These are phyloP conservation scores for Hydra vulgaris DNA, from an alignment of 30 jellyfish, hydroid and myxozoan genomes.

Conservation along the genomic window DNA sequence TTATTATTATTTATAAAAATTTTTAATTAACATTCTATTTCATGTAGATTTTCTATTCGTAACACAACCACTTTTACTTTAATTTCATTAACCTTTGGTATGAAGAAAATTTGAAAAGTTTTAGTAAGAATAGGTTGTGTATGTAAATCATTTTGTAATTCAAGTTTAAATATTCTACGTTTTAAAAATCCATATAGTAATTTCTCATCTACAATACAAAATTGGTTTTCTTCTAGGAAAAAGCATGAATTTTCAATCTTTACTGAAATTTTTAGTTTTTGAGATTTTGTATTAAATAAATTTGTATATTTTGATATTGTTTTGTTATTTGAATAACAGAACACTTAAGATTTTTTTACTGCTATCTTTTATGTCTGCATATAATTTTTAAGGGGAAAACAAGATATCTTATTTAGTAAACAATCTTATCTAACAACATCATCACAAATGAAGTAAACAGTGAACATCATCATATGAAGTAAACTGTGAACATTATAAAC, in stretches of 20 bases:
- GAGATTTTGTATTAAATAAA: not conserved
- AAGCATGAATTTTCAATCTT: not conserved
- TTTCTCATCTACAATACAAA: not conserved
- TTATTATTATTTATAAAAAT: no score
- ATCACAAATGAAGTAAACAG: no score
- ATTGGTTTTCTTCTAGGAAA: not conserved
- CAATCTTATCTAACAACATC: slow-evolving; percentile 17
- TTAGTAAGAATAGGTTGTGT: not conserved
- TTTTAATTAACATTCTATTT: no score
- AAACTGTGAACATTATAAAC: slow-evolving; percentile 31
- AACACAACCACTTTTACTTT: not conserved
- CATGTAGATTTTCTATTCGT: not conserved
- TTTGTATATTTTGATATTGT: not conserved
- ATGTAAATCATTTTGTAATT: not conserved
- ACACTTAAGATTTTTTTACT: not conserved
- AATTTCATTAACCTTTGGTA: not conserved
- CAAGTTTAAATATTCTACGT: not conserved
- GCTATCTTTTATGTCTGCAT: not conserved
- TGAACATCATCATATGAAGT: no score
- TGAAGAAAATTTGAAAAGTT: not conserved
- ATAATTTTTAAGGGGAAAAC: slow-evolving; percentile 10
- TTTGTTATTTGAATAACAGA: not conserved
- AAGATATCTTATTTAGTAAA: slow-evolving; percentile 15
- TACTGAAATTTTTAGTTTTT: not conserved
- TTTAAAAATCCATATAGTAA: not conserved